Evolutionary conservation across 2,888 invertebrate species (phyloP), one percentile per base, ranked within the genome.

Genomic region (Zaprionus obscuricornis): DNA sequence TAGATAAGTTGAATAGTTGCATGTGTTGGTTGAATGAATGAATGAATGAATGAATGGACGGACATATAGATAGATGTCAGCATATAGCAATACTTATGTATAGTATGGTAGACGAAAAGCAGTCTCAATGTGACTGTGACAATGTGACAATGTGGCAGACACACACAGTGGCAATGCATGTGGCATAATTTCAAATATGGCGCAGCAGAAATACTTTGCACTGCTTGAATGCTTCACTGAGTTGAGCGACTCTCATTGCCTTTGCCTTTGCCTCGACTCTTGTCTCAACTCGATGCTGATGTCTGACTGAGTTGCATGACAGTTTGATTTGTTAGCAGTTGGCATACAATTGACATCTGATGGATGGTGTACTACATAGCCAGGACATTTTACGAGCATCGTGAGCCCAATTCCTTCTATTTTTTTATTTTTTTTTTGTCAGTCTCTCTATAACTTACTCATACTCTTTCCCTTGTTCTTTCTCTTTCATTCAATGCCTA

Each of bases 281-380:
- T 55, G 66, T 18, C 49, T 54, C 45, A 49, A 8, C 43, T 20
- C 33, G 13, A 40, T 34, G 33, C 51, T 34, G 45, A 17, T 68
- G 51, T 22, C 27, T 67, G 65, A 58, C 66, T 70, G 62, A 42
- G 55, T 42, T 60, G 66, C 66, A 66, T 82, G 82, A 82, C 82
- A 83, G 81, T 82, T 83, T 84, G 82, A 83, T 82, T 82, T 82
- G 82, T 82, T 84, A 82, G 78, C 84, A 82, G 81, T 75, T 81
- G 81, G 82, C 81, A 68, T 75, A 75, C 82, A 84, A 83, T 74
- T 84, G 82, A 81, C 82, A 65, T 67, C 82, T 83, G 82, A 83
- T 83, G 76, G 82, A 83, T 83, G 70, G 78, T 84, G 82, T 79
- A 66, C 82, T 82, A 83, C 84, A 81, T 81, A 81, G 81, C 69